Base-by-base conservation (phyloP, 2,888 invertebrate genomes). In the Epinotia brunnichana region DNA sequence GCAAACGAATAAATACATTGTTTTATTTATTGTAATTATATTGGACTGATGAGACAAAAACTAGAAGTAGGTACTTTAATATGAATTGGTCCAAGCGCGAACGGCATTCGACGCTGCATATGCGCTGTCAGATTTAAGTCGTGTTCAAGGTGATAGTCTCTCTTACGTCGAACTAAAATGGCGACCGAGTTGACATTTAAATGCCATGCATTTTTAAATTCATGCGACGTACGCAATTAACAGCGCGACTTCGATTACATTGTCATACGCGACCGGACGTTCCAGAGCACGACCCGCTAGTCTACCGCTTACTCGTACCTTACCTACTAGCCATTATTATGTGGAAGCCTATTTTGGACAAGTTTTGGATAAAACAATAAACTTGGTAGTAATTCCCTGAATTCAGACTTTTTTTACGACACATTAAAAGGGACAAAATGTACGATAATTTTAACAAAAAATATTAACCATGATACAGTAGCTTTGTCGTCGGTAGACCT, bases 201-300 rank as follows among this genome's bases (percentile, higher is more conserved):
- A 93, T 92, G 92, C 92, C 93, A 92, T 90, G 88, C 89, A 87
- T 92, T 93, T 92, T 92, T 92, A 91, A 90, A 92, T 88, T 89
- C 90, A 89, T 87, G 82, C 88, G 85, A 86, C 88, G 87, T 86
- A 88, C 84, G 87, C 87, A 92, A 92, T 92, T 91, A 92, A 90
- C 87, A 88, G 89, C 90, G 88, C 85, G 83, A 87, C 84, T 88
- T 89, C 90, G 89, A 89, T 91, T 88, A 90, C 90, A 90, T 89
- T 89, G 90, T 91, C 90, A 89, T 90, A 90, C 89, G 88, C 81
- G 84, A 82, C 80, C 79, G 83, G 80, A 81, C 83, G 83, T 84
- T 67, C 24, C 60, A 39, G 61, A 48, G 61, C 81, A 85, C 84
- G 79, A 82, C 75, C 80, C 85, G 85, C 89, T 89, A 89, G 87